Base-by-base conservation (phyloP, 2,113 vertebrate species). In the Mormyrus lacerda region DNA sequence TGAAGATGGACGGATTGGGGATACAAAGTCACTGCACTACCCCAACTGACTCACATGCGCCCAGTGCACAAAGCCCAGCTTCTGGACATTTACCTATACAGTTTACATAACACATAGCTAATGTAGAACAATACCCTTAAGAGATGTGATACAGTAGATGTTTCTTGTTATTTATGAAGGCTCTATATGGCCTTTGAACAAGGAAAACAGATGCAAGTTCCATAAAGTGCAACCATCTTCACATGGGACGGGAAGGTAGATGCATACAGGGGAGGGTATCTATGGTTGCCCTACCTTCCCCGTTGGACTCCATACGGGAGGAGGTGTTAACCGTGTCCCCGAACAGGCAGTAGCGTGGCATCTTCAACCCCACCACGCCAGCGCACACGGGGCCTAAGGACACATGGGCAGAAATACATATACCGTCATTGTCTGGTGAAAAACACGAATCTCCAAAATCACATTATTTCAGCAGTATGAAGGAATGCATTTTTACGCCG, bases 341-440 rank as follows among this genome's bases (percentile, higher is more conserved):
- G 39, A 97, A 97, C 65, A 97, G 96, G 90, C 97, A 97, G 91
- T 97, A 97, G 0, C 97, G 95, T 1, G 97, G 97, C 97, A 97
- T 97, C 93, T 97, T 97, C 85, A 97, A 92, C 2, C 97, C 97
- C 3, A 97, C 97, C 0, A 97, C 97, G 0, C 97, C 97, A 0
- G 97, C 97, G 10, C 97, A 97, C 90, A 97, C 97, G 0, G 97
- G 96, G 0, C 97, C 97, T 97, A 89, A 7, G 35, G 17, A 10
- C 50, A 44, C 2, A 50, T 83, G 48, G 47, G 42, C 24, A 87
- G 31, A 76, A 21, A 44, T 35, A 83, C 0, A 90, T 13, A 92
- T 47, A 50, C n/a, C 31, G 35, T 69, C 21, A 35, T 11, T 0
- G 2, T 53, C 50, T 13, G 3, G 13, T 51, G 27, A 3, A 11